These are phyloP conservation scores for Meleagris gallopavo DNA, from an alignment of 2,113 vertebrate species.

Conservation along the genomic window DNA sequence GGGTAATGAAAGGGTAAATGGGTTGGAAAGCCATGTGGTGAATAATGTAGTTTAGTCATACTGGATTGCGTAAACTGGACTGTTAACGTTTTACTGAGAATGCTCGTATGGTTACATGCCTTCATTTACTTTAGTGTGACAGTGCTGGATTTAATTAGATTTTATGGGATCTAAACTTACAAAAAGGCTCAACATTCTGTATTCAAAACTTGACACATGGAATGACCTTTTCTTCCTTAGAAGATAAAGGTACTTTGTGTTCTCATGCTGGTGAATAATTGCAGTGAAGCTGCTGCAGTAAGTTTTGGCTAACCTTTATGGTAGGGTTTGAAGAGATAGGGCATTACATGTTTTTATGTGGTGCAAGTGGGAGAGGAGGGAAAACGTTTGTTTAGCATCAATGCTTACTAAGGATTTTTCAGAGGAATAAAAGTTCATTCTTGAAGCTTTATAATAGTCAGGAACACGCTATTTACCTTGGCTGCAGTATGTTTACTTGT, in stretches of 20 bases:
- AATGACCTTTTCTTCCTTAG: conserved; percentile 51
- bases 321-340: conserved; percentile 29
- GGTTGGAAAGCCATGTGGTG: background rate
- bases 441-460: conserved; percentile 14
- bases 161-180: conserved; percentile 62
- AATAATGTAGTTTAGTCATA: conserved; percentile 49
- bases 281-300: conserved; percentile 36
- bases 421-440: conserved; percentile 17
- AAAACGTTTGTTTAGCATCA: background rate
- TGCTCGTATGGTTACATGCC: conserved; percentile 27
- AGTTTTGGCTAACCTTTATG: conserved; percentile 66
- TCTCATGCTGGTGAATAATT: conserved; percentile 64
- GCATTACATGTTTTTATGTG: conserved; percentile 41
- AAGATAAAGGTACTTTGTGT: conserved; percentile 65
- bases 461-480: conserved; percentile 43
- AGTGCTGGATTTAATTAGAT: conserved; percentile 68
- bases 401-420: conserved; percentile 50
- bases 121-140: conserved; percentile 38
- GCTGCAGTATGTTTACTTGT: background rate
- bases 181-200: conserved; percentile 57
- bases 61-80: background rate
- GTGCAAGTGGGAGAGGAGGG: conserved; percentile 36
- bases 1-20: conserved; percentile 57
- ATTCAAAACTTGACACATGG: conserved; percentile 42
- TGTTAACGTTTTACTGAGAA: conserved; percentile 12